Conservation (phyloP, 1,140 invertebrate genomes). For the Drosophila nigromelanica region DNA sequence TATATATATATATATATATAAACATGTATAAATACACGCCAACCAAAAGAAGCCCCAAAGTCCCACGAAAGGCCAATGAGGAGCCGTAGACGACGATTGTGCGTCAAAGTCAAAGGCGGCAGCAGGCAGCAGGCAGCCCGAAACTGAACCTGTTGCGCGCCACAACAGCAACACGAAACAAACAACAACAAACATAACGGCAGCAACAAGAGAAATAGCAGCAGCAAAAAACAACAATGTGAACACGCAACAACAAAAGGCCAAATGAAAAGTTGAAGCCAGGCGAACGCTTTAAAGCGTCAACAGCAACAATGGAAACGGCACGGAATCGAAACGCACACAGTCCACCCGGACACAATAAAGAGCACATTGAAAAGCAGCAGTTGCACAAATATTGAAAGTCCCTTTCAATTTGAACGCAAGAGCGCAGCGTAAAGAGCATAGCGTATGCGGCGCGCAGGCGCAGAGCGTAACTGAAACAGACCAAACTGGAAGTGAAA, state of each 20-base stretch:
- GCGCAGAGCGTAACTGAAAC: constrained; percentile 36
- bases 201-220: too few species aligned
- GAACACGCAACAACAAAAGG: constrained; percentile 26
- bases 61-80: constrained; percentile 47
- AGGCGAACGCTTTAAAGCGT: constrained; percentile 39
- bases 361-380: constrained; percentile 20
- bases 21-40: constrained; percentile 48
- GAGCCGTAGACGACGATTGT: constrained; percentile 50
- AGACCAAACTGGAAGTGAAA: constrained; percentile 29
- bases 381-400: constrained; percentile 36
- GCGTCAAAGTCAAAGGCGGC: constrained; percentile 30
- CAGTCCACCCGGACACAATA: not conserved
- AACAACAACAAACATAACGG: constrained; percentile 6
- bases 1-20: constrained; percentile 45
- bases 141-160: constrained; percentile 72
- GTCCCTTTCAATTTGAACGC: constrained; percentile 46
- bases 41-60: constrained; percentile 50
- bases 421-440: constrained; percentile 34
- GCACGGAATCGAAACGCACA: constrained; percentile 25
- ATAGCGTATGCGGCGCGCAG: constrained; percentile 28
- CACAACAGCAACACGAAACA: constrained; percentile 51
- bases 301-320: constrained; percentile 17
- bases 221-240: constrained; percentile 32
- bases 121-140: constrained; percentile 5
- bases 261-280: constrained; percentile 41